phyloP scores from a whole-genome alignment of 2,888 invertebrate genomes.

The Drosophila anceps region DNA sequence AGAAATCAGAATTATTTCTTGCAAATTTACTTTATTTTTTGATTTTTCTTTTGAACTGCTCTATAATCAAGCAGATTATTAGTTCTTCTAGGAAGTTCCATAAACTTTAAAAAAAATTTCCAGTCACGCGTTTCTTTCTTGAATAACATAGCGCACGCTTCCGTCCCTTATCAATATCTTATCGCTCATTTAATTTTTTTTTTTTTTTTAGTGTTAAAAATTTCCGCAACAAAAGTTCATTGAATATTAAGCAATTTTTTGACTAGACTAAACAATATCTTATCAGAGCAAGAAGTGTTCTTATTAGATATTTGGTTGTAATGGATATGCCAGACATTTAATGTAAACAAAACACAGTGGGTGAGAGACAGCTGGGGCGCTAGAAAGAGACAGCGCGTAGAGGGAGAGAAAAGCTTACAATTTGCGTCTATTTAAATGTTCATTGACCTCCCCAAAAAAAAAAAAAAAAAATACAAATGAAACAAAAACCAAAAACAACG shows the following conservation, averaged over 20 bases:
- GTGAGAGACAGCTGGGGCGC: not conserved
- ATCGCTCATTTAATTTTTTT: constrained; percentile 25
- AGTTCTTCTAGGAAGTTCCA: constrained; percentile 1
- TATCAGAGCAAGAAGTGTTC: constrained; percentile 25
- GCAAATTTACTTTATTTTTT: not conserved
- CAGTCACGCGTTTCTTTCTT: constrained; percentile 2
- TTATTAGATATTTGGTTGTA: constrained; percentile 22
- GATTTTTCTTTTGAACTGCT: not conserved
- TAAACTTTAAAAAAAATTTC: not conserved
- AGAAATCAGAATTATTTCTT: not conserved
- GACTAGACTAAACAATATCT: constrained; percentile 20
- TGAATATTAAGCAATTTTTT: constrained; percentile 28
- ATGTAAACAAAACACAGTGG: constrained; percentile 40
- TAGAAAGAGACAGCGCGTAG: not conserved
- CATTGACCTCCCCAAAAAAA: constrained; percentile 68
- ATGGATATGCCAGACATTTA: constrained; percentile 47
- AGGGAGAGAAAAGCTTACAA: constrained; percentile 56
- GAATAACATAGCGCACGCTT: constrained; percentile 22
- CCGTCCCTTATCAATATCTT: constrained; percentile 48
- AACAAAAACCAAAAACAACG: constrained; percentile 25
- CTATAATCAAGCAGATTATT: not conserved
- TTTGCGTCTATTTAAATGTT: constrained; percentile 69
- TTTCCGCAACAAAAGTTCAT: constrained; percentile 49
- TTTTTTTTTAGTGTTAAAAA: constrained; percentile 17
- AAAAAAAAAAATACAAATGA: constrained; percentile 30